Evolutionary conservation across 2,113 vertebrate species (phyloP).

Genomic region (Dendropsophus ebraccatus): DNA sequence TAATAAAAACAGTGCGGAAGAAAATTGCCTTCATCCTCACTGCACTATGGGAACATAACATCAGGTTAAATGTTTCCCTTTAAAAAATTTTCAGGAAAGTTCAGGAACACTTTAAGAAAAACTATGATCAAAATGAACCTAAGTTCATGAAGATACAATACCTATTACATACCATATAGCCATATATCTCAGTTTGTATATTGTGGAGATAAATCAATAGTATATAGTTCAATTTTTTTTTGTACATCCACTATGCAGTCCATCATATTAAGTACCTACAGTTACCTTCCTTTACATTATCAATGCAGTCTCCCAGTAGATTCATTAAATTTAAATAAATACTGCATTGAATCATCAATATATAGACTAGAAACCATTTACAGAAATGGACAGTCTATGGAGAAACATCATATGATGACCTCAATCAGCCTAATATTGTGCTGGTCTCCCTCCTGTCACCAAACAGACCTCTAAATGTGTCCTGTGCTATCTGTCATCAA

Average conservation of each 20-base stretch:
- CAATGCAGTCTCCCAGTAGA: background rate
- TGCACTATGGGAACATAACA: too few species aligned
- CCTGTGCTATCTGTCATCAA: too few species aligned
- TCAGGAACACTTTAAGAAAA: too few species aligned
- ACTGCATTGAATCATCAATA: background rate
- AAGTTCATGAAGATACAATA: background rate
- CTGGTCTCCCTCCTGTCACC: too few species aligned
- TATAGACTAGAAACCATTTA: background rate
- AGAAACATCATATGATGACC: background rate
- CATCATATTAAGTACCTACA: background rate
- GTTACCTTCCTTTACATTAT: background rate
- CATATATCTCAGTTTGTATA: background rate
- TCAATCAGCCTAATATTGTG: background rate
- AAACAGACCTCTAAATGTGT: too few species aligned
- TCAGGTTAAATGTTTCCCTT: too few species aligned
- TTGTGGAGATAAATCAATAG: background rate
- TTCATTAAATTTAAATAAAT: background rate
- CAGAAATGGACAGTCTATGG: background rate
- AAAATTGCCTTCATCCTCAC: too few species aligned
- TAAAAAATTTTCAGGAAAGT: too few species aligned
- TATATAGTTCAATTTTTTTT: background rate
- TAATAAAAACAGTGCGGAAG: too few species aligned
- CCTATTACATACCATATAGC: background rate
- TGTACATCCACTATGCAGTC: background rate
- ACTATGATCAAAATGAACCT: background rate